phyloP scores from a whole-genome alignment of 1,140 invertebrate genomes.

The Melitaea cinxia region DNA sequence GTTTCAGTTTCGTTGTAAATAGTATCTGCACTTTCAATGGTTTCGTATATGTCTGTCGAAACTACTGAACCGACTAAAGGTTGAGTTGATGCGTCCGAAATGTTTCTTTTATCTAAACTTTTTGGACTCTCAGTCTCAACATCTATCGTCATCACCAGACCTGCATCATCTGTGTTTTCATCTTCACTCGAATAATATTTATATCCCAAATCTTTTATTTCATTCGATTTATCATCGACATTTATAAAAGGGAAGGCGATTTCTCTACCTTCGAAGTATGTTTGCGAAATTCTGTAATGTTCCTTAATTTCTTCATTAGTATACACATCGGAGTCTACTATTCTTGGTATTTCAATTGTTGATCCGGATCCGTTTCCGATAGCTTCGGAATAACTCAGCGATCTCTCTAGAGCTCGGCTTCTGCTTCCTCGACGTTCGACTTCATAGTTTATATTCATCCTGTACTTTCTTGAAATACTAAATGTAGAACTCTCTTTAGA shows the following conservation, averaged over 20 bases:
- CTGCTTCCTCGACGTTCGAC: conserved; percentile 58
- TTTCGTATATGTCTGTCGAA: conserved; percentile 59
- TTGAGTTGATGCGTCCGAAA: conserved; percentile 58
- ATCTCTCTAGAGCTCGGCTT: conserved; percentile 61
- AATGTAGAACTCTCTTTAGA: neutral
- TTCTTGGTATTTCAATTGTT: conserved; percentile 69
- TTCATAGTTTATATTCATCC: conserved; percentile 28
- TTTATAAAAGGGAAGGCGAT: conserved; percentile 57
- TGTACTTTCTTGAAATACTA: neutral
- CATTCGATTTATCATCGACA: conserved; percentile 48
- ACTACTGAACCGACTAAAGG: conserved; percentile 51
- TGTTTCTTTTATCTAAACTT: conserved; percentile 48
- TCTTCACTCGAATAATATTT: conserved; percentile 63
- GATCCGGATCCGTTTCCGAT: conserved; percentile 67
- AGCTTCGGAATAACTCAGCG: conserved; percentile 72
- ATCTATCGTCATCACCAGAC: conserved; percentile 69
- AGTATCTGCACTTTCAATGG: conserved; percentile 56
- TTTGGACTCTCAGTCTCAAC: conserved; percentile 63
- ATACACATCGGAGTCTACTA: conserved; percentile 68
- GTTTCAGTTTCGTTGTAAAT: conserved; percentile 48
- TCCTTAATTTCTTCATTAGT: conserved; percentile 74
- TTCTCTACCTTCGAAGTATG: conserved; percentile 73
- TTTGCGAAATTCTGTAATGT: conserved; percentile 72
- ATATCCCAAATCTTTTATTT: conserved; percentile 32
- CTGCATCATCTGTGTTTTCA: conserved; percentile 52